Conservation (phyloP, 2,888 invertebrate genomes). For the Gerris lacustris region DNA sequence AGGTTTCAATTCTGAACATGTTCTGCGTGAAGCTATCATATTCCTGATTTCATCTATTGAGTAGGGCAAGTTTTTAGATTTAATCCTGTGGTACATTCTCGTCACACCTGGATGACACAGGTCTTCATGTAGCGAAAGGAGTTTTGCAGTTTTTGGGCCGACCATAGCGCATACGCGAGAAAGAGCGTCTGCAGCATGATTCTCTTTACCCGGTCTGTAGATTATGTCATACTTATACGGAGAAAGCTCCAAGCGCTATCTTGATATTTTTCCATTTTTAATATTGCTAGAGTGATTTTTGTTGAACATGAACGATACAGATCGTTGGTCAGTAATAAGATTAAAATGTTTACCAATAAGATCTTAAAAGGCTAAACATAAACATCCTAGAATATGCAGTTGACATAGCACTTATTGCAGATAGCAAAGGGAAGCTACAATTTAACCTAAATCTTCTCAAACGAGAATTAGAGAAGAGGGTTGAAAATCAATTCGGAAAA, state of each 20-base stretch:
- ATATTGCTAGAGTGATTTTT: too few species aligned
- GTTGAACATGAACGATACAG: too few species aligned
- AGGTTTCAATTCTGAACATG: slow-evolving; percentile 12
- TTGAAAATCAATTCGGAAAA: too few species aligned
- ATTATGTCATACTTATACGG: slow-evolving; percentile 7
- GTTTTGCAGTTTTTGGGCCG: background rate
- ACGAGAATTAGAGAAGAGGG: too few species aligned
- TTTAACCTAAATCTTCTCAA: too few species aligned
- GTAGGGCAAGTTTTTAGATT: slow-evolving; percentile 23
- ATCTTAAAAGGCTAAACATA: too few species aligned
- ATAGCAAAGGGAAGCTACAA: too few species aligned
- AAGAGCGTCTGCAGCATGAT: slow-evolving; percentile 3
- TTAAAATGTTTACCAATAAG: too few species aligned
- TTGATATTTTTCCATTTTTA: slow-evolving; percentile 12
- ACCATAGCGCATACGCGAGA: background rate
- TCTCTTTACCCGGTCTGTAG: slow-evolving; percentile 7
- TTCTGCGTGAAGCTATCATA: background rate
- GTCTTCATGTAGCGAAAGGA: background rate
- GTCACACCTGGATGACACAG: slow-evolving; percentile 13
- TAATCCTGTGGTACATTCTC: too few species aligned
- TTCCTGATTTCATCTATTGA: slow-evolving; percentile 21
- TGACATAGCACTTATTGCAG: too few species aligned
- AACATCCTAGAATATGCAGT: too few species aligned
- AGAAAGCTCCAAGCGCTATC: slow-evolving; percentile 12
- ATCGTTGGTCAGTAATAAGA: too few species aligned